Evolutionary conservation across 2,797 vertebrate species (phyloP).

Genomic region (Myoxocephalus aenaeus): DNA sequence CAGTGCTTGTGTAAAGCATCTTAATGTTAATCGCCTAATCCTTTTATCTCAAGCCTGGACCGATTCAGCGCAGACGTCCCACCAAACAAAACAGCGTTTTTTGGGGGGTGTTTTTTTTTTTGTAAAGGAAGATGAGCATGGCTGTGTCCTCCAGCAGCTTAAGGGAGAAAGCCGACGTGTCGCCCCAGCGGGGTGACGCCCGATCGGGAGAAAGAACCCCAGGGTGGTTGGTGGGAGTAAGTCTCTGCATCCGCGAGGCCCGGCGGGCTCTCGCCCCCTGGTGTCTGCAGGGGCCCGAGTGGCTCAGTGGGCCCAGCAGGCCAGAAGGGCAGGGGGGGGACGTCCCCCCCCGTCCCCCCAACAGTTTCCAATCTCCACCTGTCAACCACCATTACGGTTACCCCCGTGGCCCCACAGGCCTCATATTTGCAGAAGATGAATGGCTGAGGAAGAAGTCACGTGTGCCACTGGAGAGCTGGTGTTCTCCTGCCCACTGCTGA

Average conservation of each 20-base stretch:
- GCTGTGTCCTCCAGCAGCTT: slow-evolving; percentile 70
- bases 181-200: slow-evolving; percentile 68
- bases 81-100: slow-evolving; percentile 74
- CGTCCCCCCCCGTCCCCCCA: slow-evolving; percentile 47
- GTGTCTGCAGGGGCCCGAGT: slow-evolving; percentile 64
- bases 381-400: slow-evolving; percentile 69
- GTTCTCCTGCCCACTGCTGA: too few species aligned
- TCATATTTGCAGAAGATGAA: slow-evolving; percentile 74
- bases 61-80: slow-evolving; percentile 76
- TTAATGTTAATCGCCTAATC: slow-evolving; percentile 83
- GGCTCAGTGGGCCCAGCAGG: slow-evolving; percentile 66
- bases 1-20: slow-evolving; percentile 74
- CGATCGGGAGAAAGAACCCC: slow-evolving; percentile 68
- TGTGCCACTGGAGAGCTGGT: slow-evolving; percentile 61
- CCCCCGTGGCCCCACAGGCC: slow-evolving; percentile 50
- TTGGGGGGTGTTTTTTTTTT: background rate
- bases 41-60: slow-evolving; percentile 81
- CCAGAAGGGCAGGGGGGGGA: slow-evolving; percentile 48
- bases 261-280: slow-evolving; percentile 67
- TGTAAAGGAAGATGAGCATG: slow-evolving; percentile 77
- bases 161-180: slow-evolving; percentile 76
- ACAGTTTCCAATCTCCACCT: slow-evolving; percentile 75
- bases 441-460: slow-evolving; percentile 59
- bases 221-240: slow-evolving; percentile 61
- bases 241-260: slow-evolving; percentile 50